phyloP scores from a whole-genome alignment of 2,797 vertebrate species.

The Typhlichthys subterraneus region DNA sequence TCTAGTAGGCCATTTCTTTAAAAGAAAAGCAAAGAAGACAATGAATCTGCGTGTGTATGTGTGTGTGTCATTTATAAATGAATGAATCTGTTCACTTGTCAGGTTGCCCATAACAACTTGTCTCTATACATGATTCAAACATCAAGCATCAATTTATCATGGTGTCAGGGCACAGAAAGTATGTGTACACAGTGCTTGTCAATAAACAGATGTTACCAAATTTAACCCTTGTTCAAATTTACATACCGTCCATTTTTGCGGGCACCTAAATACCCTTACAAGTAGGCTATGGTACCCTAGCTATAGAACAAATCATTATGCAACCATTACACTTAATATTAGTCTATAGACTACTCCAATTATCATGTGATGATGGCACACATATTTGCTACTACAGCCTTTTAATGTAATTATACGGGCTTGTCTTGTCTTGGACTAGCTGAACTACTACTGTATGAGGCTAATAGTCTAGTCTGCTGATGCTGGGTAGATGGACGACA shows the following conservation, averaged over 20 bases:
- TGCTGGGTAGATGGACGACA: conserved; percentile 44
- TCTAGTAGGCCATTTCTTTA: too few species aligned
- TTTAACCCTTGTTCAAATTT: conserved; percentile 38
- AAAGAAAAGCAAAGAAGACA: too few species aligned
- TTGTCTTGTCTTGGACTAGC: too few species aligned
- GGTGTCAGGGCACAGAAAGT: conserved; percentile 43
- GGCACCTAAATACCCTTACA: too few species aligned
- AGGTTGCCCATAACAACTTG: conserved; percentile 34
- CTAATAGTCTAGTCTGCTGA: conserved; percentile 16
- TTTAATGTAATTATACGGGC: too few species aligned
- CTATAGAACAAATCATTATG: too few species aligned
- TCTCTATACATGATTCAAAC: conserved; percentile 43
- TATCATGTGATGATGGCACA: too few species aligned
- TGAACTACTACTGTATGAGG: background rate
- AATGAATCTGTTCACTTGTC: conserved; percentile 39
- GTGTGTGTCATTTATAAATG: conserved; percentile 8
- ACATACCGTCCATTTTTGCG: conserved; percentile 11
- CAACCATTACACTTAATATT: too few species aligned
- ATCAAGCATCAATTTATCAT: conserved; percentile 67
- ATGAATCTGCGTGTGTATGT: background rate
- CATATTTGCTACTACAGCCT: too few species aligned
- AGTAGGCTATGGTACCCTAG: too few species aligned
- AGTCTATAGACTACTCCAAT: too few species aligned
- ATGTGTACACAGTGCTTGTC: conserved; percentile 50
- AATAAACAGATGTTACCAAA: conserved; percentile 55